phyloP scores from a whole-genome alignment of 2,113 vertebrate species.

The Grallaria varia region DNA sequence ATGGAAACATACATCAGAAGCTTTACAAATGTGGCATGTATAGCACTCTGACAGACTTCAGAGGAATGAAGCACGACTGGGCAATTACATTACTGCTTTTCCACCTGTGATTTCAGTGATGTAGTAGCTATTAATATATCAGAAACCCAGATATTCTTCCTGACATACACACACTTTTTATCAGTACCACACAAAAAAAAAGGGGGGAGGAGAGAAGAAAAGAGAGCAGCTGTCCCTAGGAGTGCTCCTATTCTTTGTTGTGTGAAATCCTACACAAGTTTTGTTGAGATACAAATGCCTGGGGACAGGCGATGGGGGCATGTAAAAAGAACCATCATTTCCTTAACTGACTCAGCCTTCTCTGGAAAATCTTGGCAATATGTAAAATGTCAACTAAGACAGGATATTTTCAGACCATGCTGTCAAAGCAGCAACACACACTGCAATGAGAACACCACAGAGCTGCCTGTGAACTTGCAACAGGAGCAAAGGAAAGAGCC shows the following conservation, averaged over 20 bases:
- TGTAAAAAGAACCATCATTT: neutral
- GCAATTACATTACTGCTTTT: neutral
- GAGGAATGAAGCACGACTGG: neutral
- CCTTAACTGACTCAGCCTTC: neutral
- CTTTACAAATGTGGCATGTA: neutral
- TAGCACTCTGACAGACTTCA: neutral
- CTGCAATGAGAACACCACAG: neutral
- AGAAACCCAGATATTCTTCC: neutral
- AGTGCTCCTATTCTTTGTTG: neutral
- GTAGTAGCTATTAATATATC: neutral
- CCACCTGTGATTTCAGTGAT: neutral
- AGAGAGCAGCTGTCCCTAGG: neutral
- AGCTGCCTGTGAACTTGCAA: neutral
- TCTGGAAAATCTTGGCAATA: neutral
- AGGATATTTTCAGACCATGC: slow-evolving; percentile 18
- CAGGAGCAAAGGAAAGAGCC: slow-evolving; percentile 17
- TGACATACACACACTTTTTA: neutral
- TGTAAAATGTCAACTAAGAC: neutral
- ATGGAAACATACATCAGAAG: neutral
- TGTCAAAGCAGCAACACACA: neutral
- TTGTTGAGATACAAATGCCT: neutral
- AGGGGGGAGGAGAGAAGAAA: neutral
- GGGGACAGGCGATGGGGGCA: no score
- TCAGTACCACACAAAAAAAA: neutral
- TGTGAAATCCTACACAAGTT: neutral